Evolutionary conservation across 2,113 vertebrate genomes (phyloP).

Genomic region (Colinus virginianus): DNA sequence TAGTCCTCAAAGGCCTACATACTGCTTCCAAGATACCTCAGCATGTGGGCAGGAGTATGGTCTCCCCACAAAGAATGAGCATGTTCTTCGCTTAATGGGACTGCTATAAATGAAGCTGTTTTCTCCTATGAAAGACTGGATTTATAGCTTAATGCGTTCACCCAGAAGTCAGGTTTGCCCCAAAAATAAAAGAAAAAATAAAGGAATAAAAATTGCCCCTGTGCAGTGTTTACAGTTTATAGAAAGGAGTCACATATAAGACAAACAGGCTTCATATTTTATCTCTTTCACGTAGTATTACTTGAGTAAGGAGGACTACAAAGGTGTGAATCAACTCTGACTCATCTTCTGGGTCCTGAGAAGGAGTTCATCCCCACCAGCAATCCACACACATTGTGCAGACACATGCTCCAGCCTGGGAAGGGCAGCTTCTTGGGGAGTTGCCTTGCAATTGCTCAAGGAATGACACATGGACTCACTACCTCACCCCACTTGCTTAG

Average conservation of each 20-base stretch:
- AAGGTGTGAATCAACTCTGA: background rate
- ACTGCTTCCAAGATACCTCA: constrained; percentile 39
- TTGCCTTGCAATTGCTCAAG: background rate
- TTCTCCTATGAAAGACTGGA: constrained; percentile 29
- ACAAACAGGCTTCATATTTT: background rate
- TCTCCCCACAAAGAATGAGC: constrained; percentile 19
- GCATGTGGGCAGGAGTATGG: constrained; percentile 23
- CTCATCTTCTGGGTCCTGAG: background rate
- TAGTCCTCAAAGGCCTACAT: constrained; percentile 33
- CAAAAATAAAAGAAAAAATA: background rate
- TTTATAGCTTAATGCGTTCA: constrained; percentile 9
- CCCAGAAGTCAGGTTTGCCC: background rate
- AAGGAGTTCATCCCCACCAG: background rate
- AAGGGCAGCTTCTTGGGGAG: background rate
- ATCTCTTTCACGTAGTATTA: background rate
- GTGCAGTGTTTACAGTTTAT: background rate
- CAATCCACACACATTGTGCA: background rate
- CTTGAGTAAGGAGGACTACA: background rate
- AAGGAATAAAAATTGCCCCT: background rate
- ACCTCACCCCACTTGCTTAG: background rate
- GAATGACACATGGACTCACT: background rate
- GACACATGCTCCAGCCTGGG: background rate
- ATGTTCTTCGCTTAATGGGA: constrained; percentile 25
- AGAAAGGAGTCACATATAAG: background rate
- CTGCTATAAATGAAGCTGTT: constrained; percentile 37